Percentiles rank a stretch among this genome's conserved stretches.
These are phyloP conservation scores for Etheostoma nigrum DNA, from an alignment of 2,797 vertebrate species.

Conservation along the genomic window DNA sequence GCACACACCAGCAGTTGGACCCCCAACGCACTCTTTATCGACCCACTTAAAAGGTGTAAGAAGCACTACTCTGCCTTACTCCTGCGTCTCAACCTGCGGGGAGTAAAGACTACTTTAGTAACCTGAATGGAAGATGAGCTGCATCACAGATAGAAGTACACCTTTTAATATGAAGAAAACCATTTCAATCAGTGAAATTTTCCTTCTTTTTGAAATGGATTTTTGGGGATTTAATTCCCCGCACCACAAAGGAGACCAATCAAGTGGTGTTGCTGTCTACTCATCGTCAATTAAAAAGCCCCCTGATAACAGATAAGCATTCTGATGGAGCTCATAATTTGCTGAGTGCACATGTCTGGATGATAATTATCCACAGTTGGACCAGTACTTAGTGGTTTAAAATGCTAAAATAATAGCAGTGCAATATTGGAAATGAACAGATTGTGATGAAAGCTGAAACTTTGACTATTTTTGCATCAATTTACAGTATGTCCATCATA, in stretches of 20 bases:
- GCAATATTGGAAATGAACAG: constrained; percentile 38
- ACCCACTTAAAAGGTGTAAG: constrained; percentile 60
- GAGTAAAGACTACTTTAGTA: constrained; percentile 66
- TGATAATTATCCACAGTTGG: constrained; percentile 37
- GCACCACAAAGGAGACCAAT: too few relatives aligned
- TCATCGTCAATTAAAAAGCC: background rate
- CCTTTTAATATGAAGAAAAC: background rate
- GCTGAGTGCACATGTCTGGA: constrained; percentile 14
- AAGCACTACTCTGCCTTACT: constrained; percentile 78
- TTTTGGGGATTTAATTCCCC: too few relatives aligned
- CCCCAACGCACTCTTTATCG: constrained; percentile 13
- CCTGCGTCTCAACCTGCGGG: constrained; percentile 70
- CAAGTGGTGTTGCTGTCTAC: too few relatives aligned
- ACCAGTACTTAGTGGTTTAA: constrained; percentile 41
- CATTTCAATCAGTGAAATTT: too few relatives aligned
- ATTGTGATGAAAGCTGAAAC: constrained; percentile 14
- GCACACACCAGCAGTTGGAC: constrained; percentile 73
- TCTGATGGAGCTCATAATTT: constrained; percentile 15
- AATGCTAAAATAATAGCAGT: constrained; percentile 37
- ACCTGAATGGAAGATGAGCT: constrained; percentile 12
- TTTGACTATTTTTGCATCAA: constrained; percentile 42
- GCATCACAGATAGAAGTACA: constrained; percentile 10
- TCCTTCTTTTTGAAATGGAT: too few relatives aligned
- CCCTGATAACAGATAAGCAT: constrained; percentile 13
- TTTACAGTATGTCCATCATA: constrained; percentile 22